Conservation (phyloP, 2,888 invertebrate species). For the Capitulum mitella region DNA sequence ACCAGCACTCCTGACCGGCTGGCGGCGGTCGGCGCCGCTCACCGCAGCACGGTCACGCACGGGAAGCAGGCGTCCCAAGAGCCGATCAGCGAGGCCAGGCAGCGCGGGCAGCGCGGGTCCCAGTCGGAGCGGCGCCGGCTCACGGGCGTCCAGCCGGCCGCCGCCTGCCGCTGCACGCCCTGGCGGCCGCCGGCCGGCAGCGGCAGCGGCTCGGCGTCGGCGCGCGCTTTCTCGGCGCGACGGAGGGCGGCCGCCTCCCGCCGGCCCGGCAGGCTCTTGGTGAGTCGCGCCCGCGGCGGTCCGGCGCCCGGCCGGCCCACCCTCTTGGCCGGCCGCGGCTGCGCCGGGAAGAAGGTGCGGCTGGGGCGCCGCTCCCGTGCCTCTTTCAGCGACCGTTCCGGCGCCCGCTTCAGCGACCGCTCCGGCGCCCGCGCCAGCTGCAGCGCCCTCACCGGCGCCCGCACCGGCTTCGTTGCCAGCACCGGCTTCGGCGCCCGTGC, state of each 20-base stretch:
- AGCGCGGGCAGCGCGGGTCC: not conserved
- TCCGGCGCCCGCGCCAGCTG: not conserved
- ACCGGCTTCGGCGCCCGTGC: not conserved
- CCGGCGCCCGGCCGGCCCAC: not conserved
- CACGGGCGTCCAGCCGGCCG: constrained; percentile 9
- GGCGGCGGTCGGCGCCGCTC: not conserved
- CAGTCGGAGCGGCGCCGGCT: not conserved
- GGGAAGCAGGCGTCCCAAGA: not conserved
- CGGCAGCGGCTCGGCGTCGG: not conserved
- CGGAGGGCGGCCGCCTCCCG: not conserved
- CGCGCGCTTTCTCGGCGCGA: no score
- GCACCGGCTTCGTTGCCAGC: not conserved
- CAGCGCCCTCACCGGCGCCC: not conserved
- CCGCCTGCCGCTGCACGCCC: no score
- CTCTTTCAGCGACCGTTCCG: not conserved
- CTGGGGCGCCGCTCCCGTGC: not conserved
- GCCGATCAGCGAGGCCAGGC: not conserved
- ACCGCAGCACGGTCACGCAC: not conserved
- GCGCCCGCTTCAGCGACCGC: not conserved
- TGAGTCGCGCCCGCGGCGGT: not conserved
- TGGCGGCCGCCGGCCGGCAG: not conserved
- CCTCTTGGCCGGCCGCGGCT: not conserved
- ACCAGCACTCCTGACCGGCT: no score
- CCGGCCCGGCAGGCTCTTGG: not conserved
- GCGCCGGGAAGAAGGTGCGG: not conserved